Evolutionary conservation across 2,113 vertebrate species (phyloP).

Genomic region (Peromyscus polionotus): DNA sequence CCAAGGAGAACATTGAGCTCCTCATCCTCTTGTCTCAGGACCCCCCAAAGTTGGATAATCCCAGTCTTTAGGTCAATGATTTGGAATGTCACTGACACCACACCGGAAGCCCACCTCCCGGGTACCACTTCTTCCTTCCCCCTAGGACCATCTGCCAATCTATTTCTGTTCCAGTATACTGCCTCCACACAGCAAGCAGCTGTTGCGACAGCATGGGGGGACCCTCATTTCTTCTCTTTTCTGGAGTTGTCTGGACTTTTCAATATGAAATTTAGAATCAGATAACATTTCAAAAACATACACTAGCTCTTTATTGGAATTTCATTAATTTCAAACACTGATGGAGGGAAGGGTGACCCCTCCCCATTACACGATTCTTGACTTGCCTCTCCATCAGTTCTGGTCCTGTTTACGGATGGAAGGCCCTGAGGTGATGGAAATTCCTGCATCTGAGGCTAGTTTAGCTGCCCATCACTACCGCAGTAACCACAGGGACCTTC

Average conservation of each 20-base stretch:
- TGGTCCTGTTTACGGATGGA: neutral
- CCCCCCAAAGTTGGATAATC: neutral
- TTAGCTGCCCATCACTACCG: neutral
- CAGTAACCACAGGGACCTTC: neutral
- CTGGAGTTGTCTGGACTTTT: neutral
- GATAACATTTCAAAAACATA: neutral
- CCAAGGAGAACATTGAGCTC: no score
- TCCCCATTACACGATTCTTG: neutral
- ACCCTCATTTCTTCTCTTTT: neutral
- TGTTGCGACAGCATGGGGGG: neutral
- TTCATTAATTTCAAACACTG: conserved; percentile 10
- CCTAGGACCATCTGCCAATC: neutral
- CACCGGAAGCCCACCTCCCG: neutral
- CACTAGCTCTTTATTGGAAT: neutral
- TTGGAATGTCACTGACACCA: neutral
- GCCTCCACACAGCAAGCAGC: neutral
- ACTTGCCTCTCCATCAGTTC: neutral
- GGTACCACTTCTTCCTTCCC: neutral
- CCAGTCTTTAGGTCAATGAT: neutral
- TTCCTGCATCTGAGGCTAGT: neutral
- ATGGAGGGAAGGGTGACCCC: neutral
- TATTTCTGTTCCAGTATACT: neutral
- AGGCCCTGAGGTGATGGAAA: neutral
- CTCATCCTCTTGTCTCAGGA: neutral
- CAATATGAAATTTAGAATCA: neutral